These are phyloP conservation scores for Leptopilina syphax DNA, from an alignment of 2,888 invertebrate genomes.

Conservation along the genomic window DNA sequence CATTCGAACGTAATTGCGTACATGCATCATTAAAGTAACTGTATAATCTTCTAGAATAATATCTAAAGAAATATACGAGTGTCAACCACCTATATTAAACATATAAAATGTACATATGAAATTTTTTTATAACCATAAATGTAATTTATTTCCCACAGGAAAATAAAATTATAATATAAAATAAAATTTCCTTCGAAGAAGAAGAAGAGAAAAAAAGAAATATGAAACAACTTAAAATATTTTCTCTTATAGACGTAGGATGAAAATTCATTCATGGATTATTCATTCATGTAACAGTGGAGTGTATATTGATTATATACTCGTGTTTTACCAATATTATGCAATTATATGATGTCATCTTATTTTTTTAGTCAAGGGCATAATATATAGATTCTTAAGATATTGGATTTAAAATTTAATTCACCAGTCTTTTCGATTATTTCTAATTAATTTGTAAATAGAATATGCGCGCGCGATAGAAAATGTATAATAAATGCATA, in stretches of 20 bases:
- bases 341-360: not conserved
- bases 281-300: conserved; percentile 32
- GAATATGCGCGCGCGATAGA: not conserved
- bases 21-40: not conserved
- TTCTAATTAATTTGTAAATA: conserved; percentile 11
- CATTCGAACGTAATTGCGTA: too few species aligned
- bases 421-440: too few species aligned
- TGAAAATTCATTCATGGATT: conserved; percentile 37
- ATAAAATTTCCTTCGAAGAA: too few species aligned
- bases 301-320: not conserved
- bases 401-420: too few species aligned
- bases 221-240: not conserved
- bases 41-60: not conserved
- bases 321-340: not conserved
- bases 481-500: not conserved
- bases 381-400: too few species aligned
- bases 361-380: not conserved
- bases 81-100: too few species aligned
- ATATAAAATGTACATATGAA: too few species aligned
- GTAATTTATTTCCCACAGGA: too few species aligned
- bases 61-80: too few species aligned
- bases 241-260: conserved; percentile 14
- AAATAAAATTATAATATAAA: too few species aligned
- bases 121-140: not conserved
- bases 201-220: not conserved